Evolutionary conservation across 35 echinoderm and acorn worm genomes (phyloP).

Genomic region (Apostichopus californicus): DNA sequence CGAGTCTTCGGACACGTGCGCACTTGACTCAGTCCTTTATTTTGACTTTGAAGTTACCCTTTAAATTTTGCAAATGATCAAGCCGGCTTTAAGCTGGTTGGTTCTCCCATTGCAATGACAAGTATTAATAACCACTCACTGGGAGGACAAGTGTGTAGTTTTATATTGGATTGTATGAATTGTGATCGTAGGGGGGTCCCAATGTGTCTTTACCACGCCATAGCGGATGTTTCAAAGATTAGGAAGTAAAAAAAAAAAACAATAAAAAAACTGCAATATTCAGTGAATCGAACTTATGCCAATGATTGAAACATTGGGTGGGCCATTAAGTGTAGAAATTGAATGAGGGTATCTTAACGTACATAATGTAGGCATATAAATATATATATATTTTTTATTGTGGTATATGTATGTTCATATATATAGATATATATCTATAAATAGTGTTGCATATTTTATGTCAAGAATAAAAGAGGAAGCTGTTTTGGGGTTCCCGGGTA

Average conservation of each 20-base stretch:
- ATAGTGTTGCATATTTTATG: no score
- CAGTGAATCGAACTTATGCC: not conserved
- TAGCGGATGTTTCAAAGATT: not conserved
- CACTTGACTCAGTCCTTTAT: not conserved
- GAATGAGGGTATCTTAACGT: not conserved
- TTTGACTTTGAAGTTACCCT: no score
- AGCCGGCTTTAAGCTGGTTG: no score
- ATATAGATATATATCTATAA: not conserved
- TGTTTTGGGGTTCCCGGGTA: no score
- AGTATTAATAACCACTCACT: not conserved
- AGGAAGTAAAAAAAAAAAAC: not conserved
- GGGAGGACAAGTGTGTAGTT: not conserved
- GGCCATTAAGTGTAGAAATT: not conserved
- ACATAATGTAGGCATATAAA: not conserved
- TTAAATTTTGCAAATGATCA: no score
- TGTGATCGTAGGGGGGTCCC: not conserved
- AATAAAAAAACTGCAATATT: not conserved
- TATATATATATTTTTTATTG: not conserved
- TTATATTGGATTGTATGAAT: not conserved
- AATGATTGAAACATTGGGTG: not conserved
- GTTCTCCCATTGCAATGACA: not conserved
- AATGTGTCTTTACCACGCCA: not conserved
- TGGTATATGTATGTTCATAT: not conserved
- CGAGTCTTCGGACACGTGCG: not conserved
- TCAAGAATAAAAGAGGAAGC: no score